Conservation (phyloP, 2,113 vertebrate genomes). For the Bucco capensis region DNA sequence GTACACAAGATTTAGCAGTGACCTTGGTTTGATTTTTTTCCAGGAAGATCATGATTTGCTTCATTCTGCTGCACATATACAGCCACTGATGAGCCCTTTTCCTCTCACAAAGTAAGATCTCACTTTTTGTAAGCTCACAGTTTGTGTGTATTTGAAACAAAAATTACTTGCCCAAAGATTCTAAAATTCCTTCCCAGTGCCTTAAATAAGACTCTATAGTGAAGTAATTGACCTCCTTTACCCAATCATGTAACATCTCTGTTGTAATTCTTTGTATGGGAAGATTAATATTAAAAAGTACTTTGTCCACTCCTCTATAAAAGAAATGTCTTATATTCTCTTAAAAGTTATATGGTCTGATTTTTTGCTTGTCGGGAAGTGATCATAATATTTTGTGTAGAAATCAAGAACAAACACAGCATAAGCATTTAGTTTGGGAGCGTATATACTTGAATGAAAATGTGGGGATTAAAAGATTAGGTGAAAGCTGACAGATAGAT, state of each 20-base stretch:
- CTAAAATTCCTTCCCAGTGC: background rate
- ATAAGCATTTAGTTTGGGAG: background rate
- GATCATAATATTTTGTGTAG: background rate
- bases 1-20: too few relatives aligned
- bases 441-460: background rate
- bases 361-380: background rate
- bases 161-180: background rate
- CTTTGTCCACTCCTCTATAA: background rate
- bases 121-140: background rate
- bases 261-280: background rate
- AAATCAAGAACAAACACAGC: background rate
- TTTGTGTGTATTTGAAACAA: background rate
- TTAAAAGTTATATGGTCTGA: background rate
- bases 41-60: too few relatives aligned
- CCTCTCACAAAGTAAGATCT: background rate
- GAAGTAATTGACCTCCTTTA: too few relatives aligned
- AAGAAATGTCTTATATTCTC: background rate
- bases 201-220: background rate
- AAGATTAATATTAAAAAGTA: background rate
- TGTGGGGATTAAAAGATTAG: background rate
- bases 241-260: rapidly evolving
- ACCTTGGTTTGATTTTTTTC: too few relatives aligned
- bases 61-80: background rate
- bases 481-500: background rate
- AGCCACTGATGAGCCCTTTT: background rate